Conservation (phyloP, 2,797 vertebrate species). For the Graptemys geographica region DNA sequence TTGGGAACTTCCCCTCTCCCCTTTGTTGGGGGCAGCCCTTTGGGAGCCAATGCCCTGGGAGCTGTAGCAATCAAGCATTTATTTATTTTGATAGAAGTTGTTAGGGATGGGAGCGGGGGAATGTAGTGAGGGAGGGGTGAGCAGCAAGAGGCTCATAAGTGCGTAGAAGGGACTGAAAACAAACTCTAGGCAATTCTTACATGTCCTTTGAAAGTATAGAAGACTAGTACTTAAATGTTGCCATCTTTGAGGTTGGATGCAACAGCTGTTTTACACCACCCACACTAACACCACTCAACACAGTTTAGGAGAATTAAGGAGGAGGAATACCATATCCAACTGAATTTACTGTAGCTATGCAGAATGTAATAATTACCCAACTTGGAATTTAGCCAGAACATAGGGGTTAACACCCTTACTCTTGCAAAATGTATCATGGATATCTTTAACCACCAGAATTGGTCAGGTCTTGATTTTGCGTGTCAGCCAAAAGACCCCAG, state of each 20-base stretch:
- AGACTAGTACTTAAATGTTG: not conserved
- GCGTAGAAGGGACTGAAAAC: not conserved
- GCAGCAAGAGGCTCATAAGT: slow-evolving; percentile 43
- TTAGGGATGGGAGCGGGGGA: slow-evolving; percentile 54
- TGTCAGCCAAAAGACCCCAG: not conserved
- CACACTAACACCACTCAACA: not conserved
- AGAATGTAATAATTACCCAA: not conserved
- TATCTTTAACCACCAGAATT: not conserved
- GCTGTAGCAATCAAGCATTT: not conserved
- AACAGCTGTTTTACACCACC: not conserved
- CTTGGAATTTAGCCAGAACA: rapidly evolving
- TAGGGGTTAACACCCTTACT: not conserved
- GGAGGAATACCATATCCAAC: not conserved
- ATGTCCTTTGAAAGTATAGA: not conserved
- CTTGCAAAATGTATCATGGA: not conserved
- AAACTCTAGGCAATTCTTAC: not conserved
- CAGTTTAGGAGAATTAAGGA: not conserved
- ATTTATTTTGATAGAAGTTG: slow-evolving; percentile 28
- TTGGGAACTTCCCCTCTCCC: not conserved
- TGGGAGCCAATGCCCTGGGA: slow-evolving; percentile 27
- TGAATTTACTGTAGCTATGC: not conserved
- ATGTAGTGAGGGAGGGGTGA: slow-evolving; percentile 2
- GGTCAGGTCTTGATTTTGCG: rapidly evolving
- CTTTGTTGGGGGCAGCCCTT: not conserved
- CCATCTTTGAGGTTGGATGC: not conserved